phyloP scores from a whole-genome alignment of 1,140 invertebrate species.

The Lasioglossum baleicum region DNA sequence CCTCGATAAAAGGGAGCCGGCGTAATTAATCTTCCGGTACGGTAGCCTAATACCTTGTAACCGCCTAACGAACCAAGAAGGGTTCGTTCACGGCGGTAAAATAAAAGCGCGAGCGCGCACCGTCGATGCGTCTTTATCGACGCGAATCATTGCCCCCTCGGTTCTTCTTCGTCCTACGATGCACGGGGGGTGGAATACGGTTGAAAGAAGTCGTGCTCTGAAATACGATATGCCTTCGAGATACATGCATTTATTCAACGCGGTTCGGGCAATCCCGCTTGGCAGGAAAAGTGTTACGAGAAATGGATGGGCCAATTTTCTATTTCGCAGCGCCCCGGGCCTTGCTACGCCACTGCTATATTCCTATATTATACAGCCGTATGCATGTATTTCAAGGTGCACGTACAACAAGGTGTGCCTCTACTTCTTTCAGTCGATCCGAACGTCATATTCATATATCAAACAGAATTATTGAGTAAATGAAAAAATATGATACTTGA shows the following conservation, averaged over 20 bases:
- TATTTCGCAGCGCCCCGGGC: constrained; percentile 62
- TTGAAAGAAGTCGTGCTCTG: constrained; percentile 40
- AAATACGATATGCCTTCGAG: constrained; percentile 58
- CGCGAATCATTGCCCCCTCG: constrained; percentile 42
- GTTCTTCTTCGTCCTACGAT: constrained; percentile 21
- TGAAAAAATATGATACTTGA: too few species aligned
- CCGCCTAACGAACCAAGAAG: constrained; percentile 15
- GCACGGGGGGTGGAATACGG: constrained; percentile 18
- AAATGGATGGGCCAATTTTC: constrained; percentile 76
- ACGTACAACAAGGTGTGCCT: neutral
- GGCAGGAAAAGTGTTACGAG: constrained; percentile 67
- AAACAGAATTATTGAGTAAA: too few species aligned
- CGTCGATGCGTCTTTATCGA: constrained; percentile 33
- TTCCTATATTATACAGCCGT: constrained; percentile 50
- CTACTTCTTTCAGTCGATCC: neutral
- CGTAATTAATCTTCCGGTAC: constrained; percentile 22
- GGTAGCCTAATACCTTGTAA: constrained; percentile 8
- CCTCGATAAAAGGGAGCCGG: constrained; percentile 8
- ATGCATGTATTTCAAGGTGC: constrained; percentile 17
- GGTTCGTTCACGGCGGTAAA: neutral
- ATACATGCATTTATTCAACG: constrained; percentile 73
- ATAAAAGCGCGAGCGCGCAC: neutral
- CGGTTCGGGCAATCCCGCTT: constrained; percentile 60
- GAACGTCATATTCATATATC: too few species aligned
- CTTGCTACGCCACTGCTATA: constrained; percentile 53